Base-by-base conservation (phyloP, 1,140 invertebrate genomes). In the Bicyclus anynana region DNA sequence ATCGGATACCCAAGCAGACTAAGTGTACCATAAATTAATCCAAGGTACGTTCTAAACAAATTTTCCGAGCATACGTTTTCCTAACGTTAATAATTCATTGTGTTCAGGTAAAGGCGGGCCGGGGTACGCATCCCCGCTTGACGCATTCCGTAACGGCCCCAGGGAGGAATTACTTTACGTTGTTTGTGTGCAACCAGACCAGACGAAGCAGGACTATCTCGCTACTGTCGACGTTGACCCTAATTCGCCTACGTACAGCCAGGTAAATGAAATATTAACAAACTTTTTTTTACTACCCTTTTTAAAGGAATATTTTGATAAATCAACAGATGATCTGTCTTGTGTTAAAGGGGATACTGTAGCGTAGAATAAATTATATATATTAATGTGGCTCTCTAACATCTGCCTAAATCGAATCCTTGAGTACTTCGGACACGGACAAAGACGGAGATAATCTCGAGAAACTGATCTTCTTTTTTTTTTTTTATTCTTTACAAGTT, bases 221-320 rank as follows among this genome's bases (percentile, higher is more conserved):
- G 93, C 95, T 6, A 98, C 97, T 0, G 92, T 99, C 0, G 97
- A 99, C 77, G 94, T 99, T 3, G 94, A 99, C 87, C 96, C 96
- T 0, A 69, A 91, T 1, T 98, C 97, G 40, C 80, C 93, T 2
- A 95, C 93, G n/a, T 99, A 95, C 81, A 92, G 92, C 53, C 91
- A 98, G 92, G 97, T 97, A 48, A n/a, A 20, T 44, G 16, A n/a
- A n/a, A n/a, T 20, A n/a, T 44, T 3, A 20, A 44, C 17, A n/a
- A 13, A n/a, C n/a, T n/a, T n/a, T 27, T 27, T 2, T 7, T 27
- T 7, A 3, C 23, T 26, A 26, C 23, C 23, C 7, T 7, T 7
- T 27, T 9, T 9, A 27, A 7, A 2, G 1, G 1, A 27, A 27
- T 27, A 27, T 27, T 27, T n/a, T n/a, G n/a, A 27, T 27, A 27